phyloP scores from a whole-genome alignment of 1,140 invertebrate genomes.

The Rhynchophorus ferrugineus region DNA sequence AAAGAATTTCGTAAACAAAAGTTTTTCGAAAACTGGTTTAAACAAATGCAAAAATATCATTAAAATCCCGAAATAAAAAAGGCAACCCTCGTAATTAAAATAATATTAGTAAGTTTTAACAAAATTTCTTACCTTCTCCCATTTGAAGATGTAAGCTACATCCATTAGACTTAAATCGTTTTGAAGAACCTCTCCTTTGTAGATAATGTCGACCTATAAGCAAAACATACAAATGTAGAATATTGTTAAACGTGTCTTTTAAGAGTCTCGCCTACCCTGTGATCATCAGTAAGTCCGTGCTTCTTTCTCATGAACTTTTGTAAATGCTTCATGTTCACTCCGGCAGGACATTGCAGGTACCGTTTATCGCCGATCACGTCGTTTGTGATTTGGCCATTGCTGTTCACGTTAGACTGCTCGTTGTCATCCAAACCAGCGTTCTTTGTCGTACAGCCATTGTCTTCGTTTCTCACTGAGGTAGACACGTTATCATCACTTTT shows the following conservation, averaged over 20 bases:
- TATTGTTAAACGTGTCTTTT: no score
- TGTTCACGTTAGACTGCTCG: slow-evolving; percentile 12
- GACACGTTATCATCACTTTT: not conserved
- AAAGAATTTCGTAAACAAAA: no score
- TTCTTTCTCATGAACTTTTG: slow-evolving; percentile 69
- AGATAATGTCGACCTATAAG: slow-evolving; percentile 54
- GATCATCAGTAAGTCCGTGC: slow-evolving; percentile 49
- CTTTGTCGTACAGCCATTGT: not conserved
- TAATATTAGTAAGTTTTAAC: no score
- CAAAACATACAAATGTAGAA: no score
- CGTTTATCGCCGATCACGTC: slow-evolving; percentile 34
- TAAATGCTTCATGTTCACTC: slow-evolving; percentile 58
- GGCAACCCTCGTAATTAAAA: no score
- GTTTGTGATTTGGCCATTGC: slow-evolving; percentile 18
- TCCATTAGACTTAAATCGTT: slow-evolving; percentile 70
- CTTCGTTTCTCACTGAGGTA: not conserved
- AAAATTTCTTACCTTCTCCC: slow-evolving; percentile 60
- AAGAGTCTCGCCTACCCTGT: slow-evolving; percentile 41
- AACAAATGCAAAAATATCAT: no score
- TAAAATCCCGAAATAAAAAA: no score
- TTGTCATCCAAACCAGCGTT: slow-evolving; percentile 7
- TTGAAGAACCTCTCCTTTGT: slow-evolving; percentile 59
- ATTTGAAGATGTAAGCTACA: slow-evolving; percentile 72
- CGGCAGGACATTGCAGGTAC: slow-evolving; percentile 64
- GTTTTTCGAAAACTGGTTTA: no score